These are phyloP conservation scores for Sardinella longiceps DNA, from an alignment of 2,797 vertebrate species.

Conservation along the genomic window DNA sequence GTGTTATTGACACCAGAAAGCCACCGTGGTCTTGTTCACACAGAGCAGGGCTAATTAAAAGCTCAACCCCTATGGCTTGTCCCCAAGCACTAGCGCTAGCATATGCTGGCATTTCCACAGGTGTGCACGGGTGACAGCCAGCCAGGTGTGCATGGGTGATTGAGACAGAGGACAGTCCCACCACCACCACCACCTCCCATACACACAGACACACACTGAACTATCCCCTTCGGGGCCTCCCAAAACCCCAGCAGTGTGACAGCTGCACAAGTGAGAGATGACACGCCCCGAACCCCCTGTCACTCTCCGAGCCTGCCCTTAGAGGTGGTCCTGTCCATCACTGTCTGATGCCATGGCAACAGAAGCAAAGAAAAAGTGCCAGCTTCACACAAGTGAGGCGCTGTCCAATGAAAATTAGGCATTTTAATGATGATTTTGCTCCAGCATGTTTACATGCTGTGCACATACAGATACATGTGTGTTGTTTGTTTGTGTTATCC, in stretches of 20 bases:
- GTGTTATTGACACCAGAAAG: neutral
- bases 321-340: slow-evolving; percentile 47
- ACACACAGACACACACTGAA: neutral
- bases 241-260: slow-evolving; percentile 35
- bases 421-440: neutral
- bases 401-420: neutral
- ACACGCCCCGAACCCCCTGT: slow-evolving; percentile 31
- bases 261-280: slow-evolving; percentile 39
- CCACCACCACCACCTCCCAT: neutral
- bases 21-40: slow-evolving; percentile 45
- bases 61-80: slow-evolving; percentile 69
- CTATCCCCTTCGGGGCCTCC: neutral
- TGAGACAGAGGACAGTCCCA: slow-evolving; percentile 17
- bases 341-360: neutral
- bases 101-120: slow-evolving; percentile 68
- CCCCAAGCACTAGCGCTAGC: slow-evolving; percentile 44
- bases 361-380: neutral
- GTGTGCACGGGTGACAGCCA: slow-evolving; percentile 33
- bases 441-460: neutral
- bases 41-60: slow-evolving; percentile 75
- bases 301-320: slow-evolving; percentile 31
- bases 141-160: slow-evolving; percentile 39
- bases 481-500: neutral
- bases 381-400: neutral
- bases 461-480: neutral